Evolutionary conservation across 2,888 invertebrate species (phyloP), one percentile per base, ranked within the genome.

Genomic region (Prosapia bicincta): DNA sequence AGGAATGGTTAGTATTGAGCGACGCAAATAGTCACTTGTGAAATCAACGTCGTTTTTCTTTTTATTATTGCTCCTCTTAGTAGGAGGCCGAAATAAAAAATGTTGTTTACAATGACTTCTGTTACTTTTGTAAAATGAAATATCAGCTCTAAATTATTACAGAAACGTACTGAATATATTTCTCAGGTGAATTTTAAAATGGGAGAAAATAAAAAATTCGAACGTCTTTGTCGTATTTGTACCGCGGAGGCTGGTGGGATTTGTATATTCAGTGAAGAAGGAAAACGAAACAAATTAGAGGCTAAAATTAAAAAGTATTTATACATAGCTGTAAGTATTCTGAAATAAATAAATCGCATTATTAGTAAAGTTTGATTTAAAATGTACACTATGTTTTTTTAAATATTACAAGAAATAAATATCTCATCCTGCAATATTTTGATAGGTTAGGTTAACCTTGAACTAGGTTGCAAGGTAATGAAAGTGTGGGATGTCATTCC

Each of bases 221-320:
- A 74, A 13, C 26, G 30, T 38, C 85, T 87, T 83, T 92, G 92
- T 84, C 88, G 92, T 79, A 88, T 92, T 80, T 92, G 92, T 85
- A 89, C 88, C 78, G 86, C 87, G 80, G 88, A 88, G 82, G 87
- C 88, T 80, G 81, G 83, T 73, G 88, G 89, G 74, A 85, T 91
- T 80, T 88, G 88, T 86, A 87, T 91, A 85, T 91, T 90, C 83
- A 88, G 90, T 81, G 88, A 89, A 81, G 90, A 91, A 85, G 90
- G 91, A 77, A 88, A 89, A 83, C 88, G 88, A 82, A 87, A 89
- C 85, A 88, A 89, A 82, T 86, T 92, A 77, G 88, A 89, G 83
- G 88, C 89, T 79, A 91, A 91, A 86, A 89, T 92, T 81, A 88
- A 88, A 82, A 90, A 89, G 86, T 92, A 91, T 86, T 86, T 92